Percentiles rank a stretch among this genome's conserved stretches.
Evolutionary conservation across 2,888 invertebrate species (phyloP).

Genomic region (Mesorhabditis belari): DNA sequence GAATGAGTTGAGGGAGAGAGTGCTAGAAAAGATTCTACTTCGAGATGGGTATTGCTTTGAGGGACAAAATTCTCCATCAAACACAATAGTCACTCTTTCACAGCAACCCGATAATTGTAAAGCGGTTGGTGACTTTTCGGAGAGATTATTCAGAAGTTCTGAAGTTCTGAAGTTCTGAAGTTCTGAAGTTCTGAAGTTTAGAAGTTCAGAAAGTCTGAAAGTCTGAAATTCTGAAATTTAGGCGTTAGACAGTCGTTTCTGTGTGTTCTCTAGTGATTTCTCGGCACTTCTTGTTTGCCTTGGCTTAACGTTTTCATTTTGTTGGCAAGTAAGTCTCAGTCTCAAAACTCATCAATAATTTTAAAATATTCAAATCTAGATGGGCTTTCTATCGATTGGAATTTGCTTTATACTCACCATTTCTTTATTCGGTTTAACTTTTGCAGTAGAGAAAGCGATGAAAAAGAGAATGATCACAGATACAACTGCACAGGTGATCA

Average conservation of each 20-base stretch:
- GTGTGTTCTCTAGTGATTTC: background rate
- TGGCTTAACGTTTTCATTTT: conserved; percentile 19
- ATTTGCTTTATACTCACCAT: conserved; percentile 11
- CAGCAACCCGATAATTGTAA: conserved; percentile 13
- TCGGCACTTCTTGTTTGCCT: conserved; percentile 13
- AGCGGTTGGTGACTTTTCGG: conserved; percentile 12
- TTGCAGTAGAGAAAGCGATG: conserved; percentile 53
- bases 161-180: too few relatives aligned
- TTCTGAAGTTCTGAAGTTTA: too few relatives aligned
- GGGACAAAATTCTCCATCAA: conserved; percentile 12
- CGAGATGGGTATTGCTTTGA: conserved; percentile 14
- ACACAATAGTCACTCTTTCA: conserved; percentile 14
- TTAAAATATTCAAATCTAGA: background rate
- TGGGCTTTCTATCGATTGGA: conserved; percentile 12
- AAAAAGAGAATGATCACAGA: conserved; percentile 6
- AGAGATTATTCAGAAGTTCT: too few relatives aligned
- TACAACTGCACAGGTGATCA: background rate
- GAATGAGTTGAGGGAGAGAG: background rate
- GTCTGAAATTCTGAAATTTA: too few relatives aligned
- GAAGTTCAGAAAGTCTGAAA: too few relatives aligned
- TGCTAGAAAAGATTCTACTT: background rate
- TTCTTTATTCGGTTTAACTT: conserved; percentile 15
- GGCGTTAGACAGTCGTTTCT: conserved; percentile 5
- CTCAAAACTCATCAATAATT: too few relatives aligned
- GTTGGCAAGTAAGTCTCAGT: conserved; percentile 23